Percentiles rank a stretch among this genome's conserved stretches.
phyloP scores from a whole-genome alignment of 2,113 vertebrate species.

The Nothoprocta pentlandii region DNA sequence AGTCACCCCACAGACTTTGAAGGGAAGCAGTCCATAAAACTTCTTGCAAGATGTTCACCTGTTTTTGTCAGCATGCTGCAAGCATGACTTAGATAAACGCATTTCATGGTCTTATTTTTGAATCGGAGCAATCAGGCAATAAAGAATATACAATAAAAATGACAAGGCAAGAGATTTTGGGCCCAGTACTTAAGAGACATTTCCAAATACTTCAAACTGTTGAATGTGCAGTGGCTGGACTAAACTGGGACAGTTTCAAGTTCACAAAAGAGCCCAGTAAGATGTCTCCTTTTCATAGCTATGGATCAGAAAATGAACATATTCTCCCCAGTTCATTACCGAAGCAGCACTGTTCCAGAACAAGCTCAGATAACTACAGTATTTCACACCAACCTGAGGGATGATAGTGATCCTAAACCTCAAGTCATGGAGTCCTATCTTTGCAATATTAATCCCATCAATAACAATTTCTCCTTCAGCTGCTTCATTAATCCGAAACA shows the following conservation, averaged over 20 bases:
- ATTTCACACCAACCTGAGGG: constrained; percentile 84
- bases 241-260: neutral
- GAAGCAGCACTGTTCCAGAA: neutral
- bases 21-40: neutral
- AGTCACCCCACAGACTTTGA: neutral
- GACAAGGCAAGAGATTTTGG: neutral
- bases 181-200: neutral
- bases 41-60: neutral
- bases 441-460: constrained; percentile 88
- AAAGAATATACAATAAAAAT: neutral
- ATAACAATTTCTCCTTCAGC: constrained; percentile 89
- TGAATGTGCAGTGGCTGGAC: neutral
- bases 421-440: constrained; percentile 91
- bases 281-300: neutral
- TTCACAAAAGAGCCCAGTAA: neutral
- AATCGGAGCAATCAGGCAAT: neutral
- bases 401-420: constrained; percentile 96
- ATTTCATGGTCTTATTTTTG: neutral
- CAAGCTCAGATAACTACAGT: neutral
- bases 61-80: neutral
- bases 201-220: neutral
- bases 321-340: neutral
- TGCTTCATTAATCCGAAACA: constrained; percentile 95
- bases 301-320: neutral
- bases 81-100: neutral